Evolutionary conservation across 2,113 vertebrate genomes (phyloP).

Genomic region (Hippocampus mohnikei): DNA sequence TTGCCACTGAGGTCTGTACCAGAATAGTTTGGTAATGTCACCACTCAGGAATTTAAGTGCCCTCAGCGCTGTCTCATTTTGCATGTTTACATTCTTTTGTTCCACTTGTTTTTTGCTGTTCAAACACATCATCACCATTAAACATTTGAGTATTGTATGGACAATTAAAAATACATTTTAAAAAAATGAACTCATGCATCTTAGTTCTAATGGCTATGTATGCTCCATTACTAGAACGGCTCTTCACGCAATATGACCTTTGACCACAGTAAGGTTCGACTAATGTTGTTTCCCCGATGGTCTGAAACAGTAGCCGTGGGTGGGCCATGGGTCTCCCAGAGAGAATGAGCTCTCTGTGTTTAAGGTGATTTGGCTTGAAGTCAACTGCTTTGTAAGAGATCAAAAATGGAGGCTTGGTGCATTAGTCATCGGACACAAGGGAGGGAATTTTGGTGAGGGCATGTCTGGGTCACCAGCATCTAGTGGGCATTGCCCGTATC

Average conservation of each 20-base stretch:
- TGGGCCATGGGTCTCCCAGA: conserved; percentile 33
- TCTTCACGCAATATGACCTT: conserved; percentile 26
- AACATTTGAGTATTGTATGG: not conserved
- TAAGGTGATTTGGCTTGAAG: conserved; percentile 48
- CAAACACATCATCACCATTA: conserved; percentile 13
- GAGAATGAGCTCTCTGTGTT: conserved; percentile 38
- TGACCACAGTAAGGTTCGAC: conserved; percentile 27
- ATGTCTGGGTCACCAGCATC: conserved; percentile 49
- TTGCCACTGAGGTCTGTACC: conserved; percentile 15
- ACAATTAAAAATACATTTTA: not conserved
- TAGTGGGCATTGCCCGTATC: conserved; percentile 22
- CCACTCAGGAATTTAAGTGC: conserved; percentile 39
- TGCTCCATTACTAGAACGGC: conserved; percentile 22
- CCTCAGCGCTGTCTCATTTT: conserved; percentile 1
- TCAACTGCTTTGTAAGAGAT: conserved; percentile 26
- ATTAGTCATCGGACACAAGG: conserved; percentile 53
- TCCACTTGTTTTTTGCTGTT: conserved; percentile 6
- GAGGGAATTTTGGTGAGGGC: conserved; percentile 35
- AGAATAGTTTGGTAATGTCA: conserved; percentile 46
- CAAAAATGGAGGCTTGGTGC: conserved; percentile 8
- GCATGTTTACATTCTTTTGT: conserved; percentile 18
- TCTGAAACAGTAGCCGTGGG: conserved; percentile 16
- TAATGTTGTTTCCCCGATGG: conserved; percentile 14
- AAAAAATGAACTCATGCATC: too few relatives aligned
- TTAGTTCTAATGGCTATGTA: not conserved